These are phyloP conservation scores for Triops longicaudatus DNA, from an alignment of 1,140 invertebrate genomes.

Conservation along the genomic window DNA sequence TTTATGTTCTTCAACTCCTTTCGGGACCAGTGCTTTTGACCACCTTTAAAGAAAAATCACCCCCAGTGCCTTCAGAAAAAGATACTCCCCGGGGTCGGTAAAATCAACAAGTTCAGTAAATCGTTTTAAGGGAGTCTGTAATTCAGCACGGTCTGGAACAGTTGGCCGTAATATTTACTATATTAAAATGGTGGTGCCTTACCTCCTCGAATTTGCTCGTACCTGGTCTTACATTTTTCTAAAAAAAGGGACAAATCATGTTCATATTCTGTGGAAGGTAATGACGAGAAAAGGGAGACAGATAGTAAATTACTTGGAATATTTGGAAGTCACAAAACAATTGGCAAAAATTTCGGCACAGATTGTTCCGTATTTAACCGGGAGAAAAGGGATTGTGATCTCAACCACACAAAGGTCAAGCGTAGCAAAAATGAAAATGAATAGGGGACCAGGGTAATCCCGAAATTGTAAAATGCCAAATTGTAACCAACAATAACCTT, in stretches of 20 bases:
- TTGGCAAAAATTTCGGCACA: not conserved
- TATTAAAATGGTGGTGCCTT: not conserved
- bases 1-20: not conserved
- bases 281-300: not conserved
- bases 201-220: not conserved
- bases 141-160: not conserved
- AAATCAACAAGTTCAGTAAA: not conserved
- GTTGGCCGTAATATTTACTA: not conserved
- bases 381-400: not conserved
- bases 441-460: constrained; percentile 8
- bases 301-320: not conserved
- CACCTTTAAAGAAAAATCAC: not conserved
- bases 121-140: not conserved
- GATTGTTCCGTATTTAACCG: not conserved
- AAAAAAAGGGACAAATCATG: not conserved
- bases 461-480: not conserved
- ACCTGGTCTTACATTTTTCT: not conserved
- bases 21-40: not conserved
- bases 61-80: not conserved
- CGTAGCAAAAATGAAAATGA: not conserved
- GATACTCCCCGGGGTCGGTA: not conserved
- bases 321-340: not conserved
- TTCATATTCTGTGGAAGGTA: not conserved
- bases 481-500: not conserved
- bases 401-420: not conserved